Base-by-base conservation (phyloP, 1,140 invertebrate genomes). In the Drosophila eugracilis region DNA sequence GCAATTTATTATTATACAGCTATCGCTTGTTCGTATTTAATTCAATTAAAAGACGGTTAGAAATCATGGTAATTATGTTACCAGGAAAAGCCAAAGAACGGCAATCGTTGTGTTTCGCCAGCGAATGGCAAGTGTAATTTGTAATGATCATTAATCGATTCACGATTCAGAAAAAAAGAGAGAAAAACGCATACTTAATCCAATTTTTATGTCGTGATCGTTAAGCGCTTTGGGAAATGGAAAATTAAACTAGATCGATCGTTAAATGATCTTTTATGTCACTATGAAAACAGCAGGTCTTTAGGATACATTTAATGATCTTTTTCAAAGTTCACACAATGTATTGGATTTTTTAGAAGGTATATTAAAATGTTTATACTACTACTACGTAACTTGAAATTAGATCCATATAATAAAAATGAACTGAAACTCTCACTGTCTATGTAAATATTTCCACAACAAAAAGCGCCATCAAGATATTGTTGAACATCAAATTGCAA, bases 31-130 rank as follows among this genome's bases (percentile, higher is more conserved):
- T 81, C 54, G 72, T 41, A 81, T 88, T 86, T 86, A 86, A 86
- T 86, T 86, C 74, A 86, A 88, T 86, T 86, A 86, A 88, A 88
- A 88, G 55, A 88, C 78, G 63, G 74, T 88, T 86, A 88, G 63
- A 86, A 80, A 86, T 88, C 74, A 86, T 88, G 65, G 58, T 86
- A 85, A 85, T 85, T 86, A 85, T 86, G 62, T 41, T 57, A 26
- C 44, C 34, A 69, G 28, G 45, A 52, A 65, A 53, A 36, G n/a
- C 26, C n/a, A 30, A 17, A 41, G 58, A 42, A 60, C 14, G 10
- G 41, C 41, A 21, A 42, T 22, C 28, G 41, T 36, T n/a, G n/a
- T n/a, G n/a, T 19, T 44, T 24, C 41, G 41, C 6, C 4, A 2
- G 15, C 24, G 21, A 49, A 41, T 60, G 63, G 62, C 65, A 69